A percentile compares a stretch with the other conserved stretches of the same genome.
These are phyloP conservation scores for Rhegmatorhina hoffmannsi DNA, from an alignment of 2,113 vertebrate species.

Conservation along the genomic window DNA sequence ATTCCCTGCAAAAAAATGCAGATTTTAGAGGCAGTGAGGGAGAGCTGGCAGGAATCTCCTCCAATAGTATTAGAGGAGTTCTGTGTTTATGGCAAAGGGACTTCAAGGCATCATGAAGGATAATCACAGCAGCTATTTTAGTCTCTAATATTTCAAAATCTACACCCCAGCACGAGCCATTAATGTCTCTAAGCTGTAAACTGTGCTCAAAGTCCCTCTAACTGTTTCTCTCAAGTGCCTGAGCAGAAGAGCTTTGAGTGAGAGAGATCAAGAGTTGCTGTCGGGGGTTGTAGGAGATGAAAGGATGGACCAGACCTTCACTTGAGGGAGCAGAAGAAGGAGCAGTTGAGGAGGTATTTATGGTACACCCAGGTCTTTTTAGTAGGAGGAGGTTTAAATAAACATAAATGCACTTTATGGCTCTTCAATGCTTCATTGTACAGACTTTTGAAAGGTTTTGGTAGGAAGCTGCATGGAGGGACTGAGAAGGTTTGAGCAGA, in stretches of 20 bases:
- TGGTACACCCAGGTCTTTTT: not conserved
- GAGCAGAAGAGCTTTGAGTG: not conserved
- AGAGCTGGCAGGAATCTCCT: not conserved
- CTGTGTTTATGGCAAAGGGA: not conserved
- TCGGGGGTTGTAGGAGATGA: not conserved
- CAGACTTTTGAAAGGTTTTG: not conserved
- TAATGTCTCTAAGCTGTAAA: not conserved
- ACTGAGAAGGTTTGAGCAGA: rapidly evolving
- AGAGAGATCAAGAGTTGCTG: not conserved
- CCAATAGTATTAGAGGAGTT: not conserved
- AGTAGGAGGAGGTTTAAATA: not conserved
- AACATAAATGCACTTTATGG: not conserved
- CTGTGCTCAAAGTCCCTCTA: not conserved
- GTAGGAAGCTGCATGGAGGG: not conserved
- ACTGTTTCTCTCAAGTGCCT: not conserved
- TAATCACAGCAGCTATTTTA: not conserved
- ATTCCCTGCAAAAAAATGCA: not conserved
- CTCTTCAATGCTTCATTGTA: not conserved
- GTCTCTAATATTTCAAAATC: not conserved
- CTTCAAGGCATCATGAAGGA: not conserved
- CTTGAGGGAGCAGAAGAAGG: not conserved
- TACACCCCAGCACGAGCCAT: not conserved
- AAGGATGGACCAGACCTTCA: not conserved
- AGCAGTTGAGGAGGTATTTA: not conserved
- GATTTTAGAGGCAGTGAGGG: not conserved